Percentiles rank a stretch among this genome's conserved stretches.
These are phyloP conservation scores for Oncorhynchus masou DNA, from an alignment of 2,113 vertebrate genomes.

Conservation along the genomic window DNA sequence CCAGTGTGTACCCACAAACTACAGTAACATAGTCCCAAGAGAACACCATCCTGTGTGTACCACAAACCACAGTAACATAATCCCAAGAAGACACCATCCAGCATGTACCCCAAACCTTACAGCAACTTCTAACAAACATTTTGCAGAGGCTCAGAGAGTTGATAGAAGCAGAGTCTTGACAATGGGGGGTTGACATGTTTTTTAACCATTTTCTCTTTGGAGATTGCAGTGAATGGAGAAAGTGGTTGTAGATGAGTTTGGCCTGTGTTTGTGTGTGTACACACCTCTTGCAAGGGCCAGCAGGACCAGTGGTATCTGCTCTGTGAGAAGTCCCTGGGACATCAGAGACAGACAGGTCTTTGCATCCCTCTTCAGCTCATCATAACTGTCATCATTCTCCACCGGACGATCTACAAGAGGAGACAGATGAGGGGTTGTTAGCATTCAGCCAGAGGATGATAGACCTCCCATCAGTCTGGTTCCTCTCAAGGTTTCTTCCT, in stretches of 20 bases:
- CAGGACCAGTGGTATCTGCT: conserved; percentile 94
- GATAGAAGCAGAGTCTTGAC: too few relatives aligned
- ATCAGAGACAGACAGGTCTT: conserved; percentile 94
- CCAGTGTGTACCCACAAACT: too few relatives aligned
- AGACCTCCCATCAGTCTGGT: background rate
- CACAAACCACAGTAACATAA: too few relatives aligned
- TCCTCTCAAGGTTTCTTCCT: too few relatives aligned
- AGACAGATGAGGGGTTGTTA: background rate
- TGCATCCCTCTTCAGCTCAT: conserved; percentile 96
- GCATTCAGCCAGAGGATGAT: background rate
- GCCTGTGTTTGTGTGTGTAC: background rate
- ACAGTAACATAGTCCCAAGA: too few relatives aligned
- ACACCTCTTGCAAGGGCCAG: conserved; percentile 68
- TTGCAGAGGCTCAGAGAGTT: background rate
- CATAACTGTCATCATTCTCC: conserved; percentile 95
- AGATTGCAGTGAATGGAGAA: background rate
- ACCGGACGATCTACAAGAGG: conserved; percentile 86
- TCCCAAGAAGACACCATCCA: too few relatives aligned
- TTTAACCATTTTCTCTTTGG: background rate
- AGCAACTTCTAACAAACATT: background rate
- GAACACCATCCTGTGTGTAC: too few relatives aligned
- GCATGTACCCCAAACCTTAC: background rate
- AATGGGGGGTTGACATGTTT: background rate
- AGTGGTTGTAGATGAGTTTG: background rate
- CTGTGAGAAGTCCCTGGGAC: conserved; percentile 94